Evolutionary conservation across 2,888 invertebrate genomes (phyloP), one percentile per base, ranked within the genome.

Genomic region (Plagodis pulveraria): DNA sequence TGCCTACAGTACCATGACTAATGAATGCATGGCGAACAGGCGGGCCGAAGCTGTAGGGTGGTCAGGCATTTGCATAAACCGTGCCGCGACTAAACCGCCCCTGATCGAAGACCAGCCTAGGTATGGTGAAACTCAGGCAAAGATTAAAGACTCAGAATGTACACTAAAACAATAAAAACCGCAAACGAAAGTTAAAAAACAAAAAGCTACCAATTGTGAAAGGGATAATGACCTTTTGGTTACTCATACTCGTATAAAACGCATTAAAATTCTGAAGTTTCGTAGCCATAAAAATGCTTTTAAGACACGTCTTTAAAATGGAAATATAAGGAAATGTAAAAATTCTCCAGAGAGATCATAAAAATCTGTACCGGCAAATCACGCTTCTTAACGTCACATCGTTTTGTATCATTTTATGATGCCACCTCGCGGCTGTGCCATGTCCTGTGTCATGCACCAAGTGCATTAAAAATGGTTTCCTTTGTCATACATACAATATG

Each of bases 1-100:
- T 75, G 72, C 65, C 66, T 59, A 58, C 59, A 56, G 58, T 48
- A 49, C 62, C 69, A 64, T 69, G 67, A 69, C 69, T 80, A 79
- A 78, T 78, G 71, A 73, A 77, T 77, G 73, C 76, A 71, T 67
- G 67, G 54, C 63, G 52, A 47, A 11, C 50, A 46, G 44, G 46
- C 56, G 48, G 57, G 36, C 55, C 61, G 60, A 58, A 67, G 67
- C 76, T 61, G 72, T 70, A 76, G 80, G 83, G 84, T 84, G 88
- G 89, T 84, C 88, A 86, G 76, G 71, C 71, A 89, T 89, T 90
- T 83, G 83, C 89, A 90, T 90, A 89, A 82, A 82, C 80, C 87
- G 83, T 86, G 88, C 79, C 53, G 61, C 66, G 69, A 70, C 69
- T 70, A 80, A 69, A 58, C 78, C 78, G 82, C 80, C 76, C 78